These are phyloP conservation scores for Melinaea marsaeus DNA, from an alignment of 2,888 invertebrate species.

Conservation along the genomic window DNA sequence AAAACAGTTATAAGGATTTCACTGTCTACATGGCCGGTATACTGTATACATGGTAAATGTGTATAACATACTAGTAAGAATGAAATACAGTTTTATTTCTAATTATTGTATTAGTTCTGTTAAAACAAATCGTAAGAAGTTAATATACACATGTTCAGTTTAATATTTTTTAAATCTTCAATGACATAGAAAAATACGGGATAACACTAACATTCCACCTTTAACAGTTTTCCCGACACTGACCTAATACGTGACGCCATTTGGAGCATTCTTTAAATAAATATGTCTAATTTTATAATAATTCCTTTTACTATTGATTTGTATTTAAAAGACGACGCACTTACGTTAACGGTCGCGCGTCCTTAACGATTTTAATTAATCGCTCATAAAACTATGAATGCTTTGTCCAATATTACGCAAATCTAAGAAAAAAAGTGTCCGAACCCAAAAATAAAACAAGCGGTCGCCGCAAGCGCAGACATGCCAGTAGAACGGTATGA, in stretches of 20 bases:
- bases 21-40: too few species aligned
- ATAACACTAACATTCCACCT: slow-evolving; percentile 6
- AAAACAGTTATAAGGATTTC: too few species aligned
- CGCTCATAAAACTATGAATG: slow-evolving; percentile 39
- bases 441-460: slow-evolving; percentile 52
- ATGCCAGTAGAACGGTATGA: slow-evolving; percentile 37
- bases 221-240: slow-evolving; percentile 32
- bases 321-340: slow-evolving; percentile 12
- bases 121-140: neutral
- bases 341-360: slow-evolving; percentile 22
- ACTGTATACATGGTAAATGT: too few species aligned
- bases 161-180: neutral
- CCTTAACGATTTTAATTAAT: slow-evolving; percentile 33
- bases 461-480: slow-evolving; percentile 43
- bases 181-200: neutral
- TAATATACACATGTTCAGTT: neutral
- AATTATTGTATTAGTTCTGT: too few species aligned
- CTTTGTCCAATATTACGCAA: slow-evolving; percentile 47
- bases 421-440: slow-evolving; percentile 41
- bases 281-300: slow-evolving; percentile 34
- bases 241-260: slow-evolving; percentile 35
- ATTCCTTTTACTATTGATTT: slow-evolving; percentile 18
- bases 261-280: slow-evolving; percentile 32
- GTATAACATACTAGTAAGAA: too few species aligned
- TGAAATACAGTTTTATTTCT: too few species aligned